phyloP scores from a whole-genome alignment of 2,797 vertebrate genomes.

The Gadopsis bispinosus region DNA sequence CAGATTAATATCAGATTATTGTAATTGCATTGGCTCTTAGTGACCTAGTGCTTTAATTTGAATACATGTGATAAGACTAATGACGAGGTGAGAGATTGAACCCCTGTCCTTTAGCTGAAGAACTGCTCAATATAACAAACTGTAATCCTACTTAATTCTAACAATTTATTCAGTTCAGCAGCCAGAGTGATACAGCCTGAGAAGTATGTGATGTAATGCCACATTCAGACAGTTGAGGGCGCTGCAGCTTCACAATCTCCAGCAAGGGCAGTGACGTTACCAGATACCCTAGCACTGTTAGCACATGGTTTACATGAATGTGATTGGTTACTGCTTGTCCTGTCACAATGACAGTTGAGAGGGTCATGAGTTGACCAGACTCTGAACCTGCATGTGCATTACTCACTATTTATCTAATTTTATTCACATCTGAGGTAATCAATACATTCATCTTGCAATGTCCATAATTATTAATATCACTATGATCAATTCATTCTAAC shows the following conservation, averaged over 20 bases:
- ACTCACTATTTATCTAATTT: background rate
- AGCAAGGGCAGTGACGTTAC: background rate
- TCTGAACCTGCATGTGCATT: background rate
- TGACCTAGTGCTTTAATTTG: background rate
- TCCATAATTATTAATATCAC: too few species aligned
- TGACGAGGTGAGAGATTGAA: conserved; percentile 8
- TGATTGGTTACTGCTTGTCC: conserved; percentile 51
- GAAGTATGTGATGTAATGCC: background rate
- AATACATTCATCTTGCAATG: background rate
- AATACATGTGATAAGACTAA: conserved; percentile 18
- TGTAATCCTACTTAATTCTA: background rate
- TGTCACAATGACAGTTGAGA: conserved; percentile 37
- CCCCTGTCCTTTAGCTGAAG: background rate
- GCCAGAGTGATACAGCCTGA: background rate
- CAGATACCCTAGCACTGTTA: conserved; percentile 6
- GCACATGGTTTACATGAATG: conserved; percentile 42
- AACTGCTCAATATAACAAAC: conserved; percentile 4
- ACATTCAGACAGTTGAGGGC: conserved; percentile 53
- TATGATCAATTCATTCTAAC: background rate
- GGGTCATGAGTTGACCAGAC: conserved; percentile 49
- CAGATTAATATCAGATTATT: conserved; percentile 20
- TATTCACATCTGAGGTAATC: background rate
- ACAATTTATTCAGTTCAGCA: background rate
- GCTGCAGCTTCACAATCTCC: conserved; percentile 21
- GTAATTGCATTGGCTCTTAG: background rate